These are phyloP conservation scores for Cliona cf. orientalis DNA, from an alignment of 37 sponge, comb jelly and placozoan species.

Conservation along the genomic window DNA sequence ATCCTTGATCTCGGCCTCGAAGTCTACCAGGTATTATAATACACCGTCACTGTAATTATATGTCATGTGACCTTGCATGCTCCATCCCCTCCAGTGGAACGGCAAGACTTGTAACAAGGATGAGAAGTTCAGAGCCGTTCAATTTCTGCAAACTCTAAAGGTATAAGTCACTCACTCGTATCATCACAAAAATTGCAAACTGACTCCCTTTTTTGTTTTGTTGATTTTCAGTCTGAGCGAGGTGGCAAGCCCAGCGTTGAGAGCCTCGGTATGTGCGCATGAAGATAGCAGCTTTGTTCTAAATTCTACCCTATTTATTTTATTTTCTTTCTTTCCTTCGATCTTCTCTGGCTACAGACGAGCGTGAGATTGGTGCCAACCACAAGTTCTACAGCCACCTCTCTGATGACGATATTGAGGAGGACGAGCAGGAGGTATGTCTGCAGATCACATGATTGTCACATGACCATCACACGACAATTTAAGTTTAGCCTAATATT, in stretches of 20 bases:
- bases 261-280: conserved; percentile 64
- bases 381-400: conserved; percentile 71
- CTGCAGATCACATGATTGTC: too few species aligned
- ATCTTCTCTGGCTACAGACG: conserved; percentile 34
- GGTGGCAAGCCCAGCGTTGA: conserved; percentile 76
- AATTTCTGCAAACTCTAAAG: conserved; percentile 85
- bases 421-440: conserved; percentile 30
- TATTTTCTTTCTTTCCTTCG: not conserved
- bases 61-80: not conserved
- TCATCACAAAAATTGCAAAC: not conserved
- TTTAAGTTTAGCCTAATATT: too few species aligned
- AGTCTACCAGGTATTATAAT: conserved; percentile 75
- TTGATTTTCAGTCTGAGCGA: conserved; percentile 62
- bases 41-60: not conserved
- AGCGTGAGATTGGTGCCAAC: conserved; percentile 36
- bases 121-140: conserved; percentile 95
- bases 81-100: conserved; percentile 72
- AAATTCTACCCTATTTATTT: not conserved
- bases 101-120: conserved; percentile 97
- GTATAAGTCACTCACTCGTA: not conserved
- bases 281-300: too few species aligned
- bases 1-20: conserved; percentile 90
- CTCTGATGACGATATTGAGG: conserved; percentile 37
- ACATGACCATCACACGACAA: too few species aligned
- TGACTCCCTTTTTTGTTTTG: not conserved